These are phyloP conservation scores for Cephonodes hylas DNA, from an alignment of 2,888 invertebrate species.

Conservation along the genomic window DNA sequence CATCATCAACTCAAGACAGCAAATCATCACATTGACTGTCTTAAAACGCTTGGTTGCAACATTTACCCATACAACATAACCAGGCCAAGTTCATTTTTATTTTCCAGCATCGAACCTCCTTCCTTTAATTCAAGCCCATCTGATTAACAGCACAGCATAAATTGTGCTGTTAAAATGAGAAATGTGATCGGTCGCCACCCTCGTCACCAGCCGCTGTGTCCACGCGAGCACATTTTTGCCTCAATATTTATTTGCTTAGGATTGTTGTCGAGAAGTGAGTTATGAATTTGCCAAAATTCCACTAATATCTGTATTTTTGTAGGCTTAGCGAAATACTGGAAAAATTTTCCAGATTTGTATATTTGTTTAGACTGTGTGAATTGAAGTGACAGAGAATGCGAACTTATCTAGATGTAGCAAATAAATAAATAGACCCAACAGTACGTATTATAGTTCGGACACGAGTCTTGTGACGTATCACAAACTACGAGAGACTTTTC, in stretches of 20 bases:
- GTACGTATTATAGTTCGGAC: too few relatives aligned
- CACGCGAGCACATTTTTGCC: conserved; percentile 28
- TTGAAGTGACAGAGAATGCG: too few relatives aligned
- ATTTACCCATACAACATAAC: too few relatives aligned
- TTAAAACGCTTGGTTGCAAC: too few relatives aligned
- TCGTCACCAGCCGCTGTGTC: conserved; percentile 22
- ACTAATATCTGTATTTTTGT: background rate
- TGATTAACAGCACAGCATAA: conserved; percentile 32
- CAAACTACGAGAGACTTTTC: too few relatives aligned
- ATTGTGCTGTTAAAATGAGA: conserved; percentile 41
- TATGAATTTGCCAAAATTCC: background rate
- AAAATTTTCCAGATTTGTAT: too few relatives aligned
- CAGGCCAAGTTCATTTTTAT: background rate
- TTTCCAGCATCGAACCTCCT: background rate
- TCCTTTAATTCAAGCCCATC: conserved; percentile 22
- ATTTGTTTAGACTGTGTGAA: too few relatives aligned
- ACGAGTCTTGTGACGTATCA: too few relatives aligned
- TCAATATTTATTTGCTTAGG: conserved; percentile 4
- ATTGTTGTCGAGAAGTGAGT: background rate
- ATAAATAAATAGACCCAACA: too few relatives aligned
- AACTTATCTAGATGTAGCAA: too few relatives aligned
- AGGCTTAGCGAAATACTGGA: background rate
- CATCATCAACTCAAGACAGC: too few relatives aligned
- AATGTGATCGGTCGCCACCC: conserved; percentile 28
- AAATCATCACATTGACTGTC: too few relatives aligned